phyloP scores from a whole-genome alignment of 2,797 vertebrate species.

The Falco peregrinus region DNA sequence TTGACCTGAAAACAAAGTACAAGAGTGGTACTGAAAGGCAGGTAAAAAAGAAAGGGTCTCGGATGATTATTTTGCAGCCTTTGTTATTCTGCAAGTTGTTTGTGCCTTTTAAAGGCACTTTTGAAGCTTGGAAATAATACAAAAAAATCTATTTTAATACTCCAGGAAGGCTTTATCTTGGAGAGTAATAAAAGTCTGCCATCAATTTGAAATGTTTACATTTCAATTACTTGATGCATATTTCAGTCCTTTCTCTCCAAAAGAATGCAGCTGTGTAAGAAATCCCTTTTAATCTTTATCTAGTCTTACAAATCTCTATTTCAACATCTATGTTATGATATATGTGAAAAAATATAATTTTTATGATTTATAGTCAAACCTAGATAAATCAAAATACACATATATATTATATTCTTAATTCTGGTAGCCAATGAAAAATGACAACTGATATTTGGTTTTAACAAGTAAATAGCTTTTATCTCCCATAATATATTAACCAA shows the following conservation, averaged over 20 bases:
- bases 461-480: neutral
- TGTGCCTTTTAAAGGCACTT: constrained; percentile 42
- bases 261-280: constrained; percentile 61
- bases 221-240: constrained; percentile 80
- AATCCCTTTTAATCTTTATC: constrained; percentile 69
- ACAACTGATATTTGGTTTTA: neutral
- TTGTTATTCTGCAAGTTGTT: constrained; percentile 61
- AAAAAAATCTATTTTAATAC: constrained; percentile 67
- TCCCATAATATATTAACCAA: neutral
- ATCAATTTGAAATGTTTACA: constrained; percentile 81
- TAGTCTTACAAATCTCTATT: constrained; percentile 62
- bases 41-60: constrained; percentile 20
- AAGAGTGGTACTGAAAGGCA: constrained; percentile 24
- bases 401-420: neutral
- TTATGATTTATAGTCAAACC: neutral
- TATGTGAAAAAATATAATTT: neutral
- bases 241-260: constrained; percentile 72
- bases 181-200: constrained; percentile 76
- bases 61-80: constrained; percentile 19
- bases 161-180: constrained; percentile 73
- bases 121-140: constrained; percentile 63
- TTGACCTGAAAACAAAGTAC: constrained; percentile 65
- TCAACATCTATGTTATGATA: constrained; percentile 29
- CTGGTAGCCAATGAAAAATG: neutral
- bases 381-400: neutral